A percentile compares a stretch with the other conserved stretches of the same genome.
Evolutionary conservation across 2,888 invertebrate genomes (phyloP).

Genomic region (Ametastegia equiseti): DNA sequence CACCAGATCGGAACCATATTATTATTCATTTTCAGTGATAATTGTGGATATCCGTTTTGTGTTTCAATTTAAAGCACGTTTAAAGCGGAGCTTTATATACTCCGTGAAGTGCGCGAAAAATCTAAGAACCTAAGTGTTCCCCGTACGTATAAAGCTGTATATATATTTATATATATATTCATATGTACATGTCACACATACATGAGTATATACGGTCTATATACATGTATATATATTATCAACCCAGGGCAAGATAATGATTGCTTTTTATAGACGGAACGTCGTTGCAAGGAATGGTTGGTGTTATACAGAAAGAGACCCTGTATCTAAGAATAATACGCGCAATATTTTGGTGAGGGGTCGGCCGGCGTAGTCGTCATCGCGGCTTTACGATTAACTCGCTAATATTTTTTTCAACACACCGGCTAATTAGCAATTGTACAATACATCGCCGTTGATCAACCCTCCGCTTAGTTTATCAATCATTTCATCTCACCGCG

Average conservation of each 20-base stretch:
- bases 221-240: conserved; percentile 41
- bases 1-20: too few relatives aligned
- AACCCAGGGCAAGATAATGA: conserved; percentile 48
- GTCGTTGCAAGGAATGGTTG: conserved; percentile 41
- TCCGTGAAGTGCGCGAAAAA: conserved; percentile 37
- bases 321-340: conserved; percentile 37
- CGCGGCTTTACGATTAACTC: neutral
- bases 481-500: neutral
- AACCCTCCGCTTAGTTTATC: neutral
- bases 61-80: neutral
- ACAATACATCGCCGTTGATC: neutral
- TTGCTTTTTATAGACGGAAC: conserved; percentile 53
- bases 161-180: neutral
- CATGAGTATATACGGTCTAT: neutral
- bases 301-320: conserved; percentile 31
- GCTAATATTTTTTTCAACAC: neutral
- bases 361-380: neutral
- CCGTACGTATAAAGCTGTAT: conserved; percentile 7
- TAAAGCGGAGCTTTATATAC: conserved; percentile 13
- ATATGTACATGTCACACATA: neutral
- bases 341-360: conserved; percentile 22
- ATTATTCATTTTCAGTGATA: neutral
- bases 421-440: neutral
- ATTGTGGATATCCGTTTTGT: neutral
- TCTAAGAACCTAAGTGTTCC: neutral